Conservation (phyloP, 2,113 vertebrate species). For the Scalopus aquaticus region DNA sequence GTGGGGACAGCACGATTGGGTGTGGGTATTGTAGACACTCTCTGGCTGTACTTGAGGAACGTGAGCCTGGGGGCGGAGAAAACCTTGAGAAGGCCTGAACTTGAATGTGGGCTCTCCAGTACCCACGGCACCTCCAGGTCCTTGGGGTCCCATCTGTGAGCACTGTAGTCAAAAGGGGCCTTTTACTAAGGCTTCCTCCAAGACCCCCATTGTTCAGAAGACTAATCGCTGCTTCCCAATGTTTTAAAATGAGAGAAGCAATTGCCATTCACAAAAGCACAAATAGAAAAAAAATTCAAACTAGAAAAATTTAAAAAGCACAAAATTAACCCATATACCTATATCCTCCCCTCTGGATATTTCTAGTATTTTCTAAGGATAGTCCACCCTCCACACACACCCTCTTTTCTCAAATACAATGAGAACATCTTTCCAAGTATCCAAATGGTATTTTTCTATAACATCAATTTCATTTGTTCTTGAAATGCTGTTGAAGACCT, state of each 20-base stretch:
- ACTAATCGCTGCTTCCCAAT: too few species aligned
- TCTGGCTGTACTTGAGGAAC: neutral
- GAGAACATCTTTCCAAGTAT: neutral
- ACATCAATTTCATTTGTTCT: neutral
- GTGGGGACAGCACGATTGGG: accelerated
- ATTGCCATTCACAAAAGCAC: neutral
- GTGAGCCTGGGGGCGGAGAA: neutral
- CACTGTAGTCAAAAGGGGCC: too few species aligned
- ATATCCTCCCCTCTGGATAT: neutral
- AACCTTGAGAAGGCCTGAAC: neutral
- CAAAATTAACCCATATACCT: neutral
- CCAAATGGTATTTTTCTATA: neutral
- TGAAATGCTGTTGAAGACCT: neutral
- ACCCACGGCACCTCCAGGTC: too few species aligned
- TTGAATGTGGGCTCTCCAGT: neutral
- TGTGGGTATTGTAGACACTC: too few species aligned
- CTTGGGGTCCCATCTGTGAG: too few species aligned
- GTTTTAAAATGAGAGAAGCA: neutral
- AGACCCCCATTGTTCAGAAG: too few species aligned
- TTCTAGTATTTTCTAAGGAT: neutral
- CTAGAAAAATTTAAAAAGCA: neutral
- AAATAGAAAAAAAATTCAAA: neutral
- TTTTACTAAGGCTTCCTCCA: too few species aligned
- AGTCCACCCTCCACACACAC: neutral
- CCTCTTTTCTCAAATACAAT: neutral